A percentile compares a stretch with the other conserved stretches of the same genome.
Evolutionary conservation across 2,888 invertebrate species (phyloP).

Genomic region (Fragum fragum): DNA sequence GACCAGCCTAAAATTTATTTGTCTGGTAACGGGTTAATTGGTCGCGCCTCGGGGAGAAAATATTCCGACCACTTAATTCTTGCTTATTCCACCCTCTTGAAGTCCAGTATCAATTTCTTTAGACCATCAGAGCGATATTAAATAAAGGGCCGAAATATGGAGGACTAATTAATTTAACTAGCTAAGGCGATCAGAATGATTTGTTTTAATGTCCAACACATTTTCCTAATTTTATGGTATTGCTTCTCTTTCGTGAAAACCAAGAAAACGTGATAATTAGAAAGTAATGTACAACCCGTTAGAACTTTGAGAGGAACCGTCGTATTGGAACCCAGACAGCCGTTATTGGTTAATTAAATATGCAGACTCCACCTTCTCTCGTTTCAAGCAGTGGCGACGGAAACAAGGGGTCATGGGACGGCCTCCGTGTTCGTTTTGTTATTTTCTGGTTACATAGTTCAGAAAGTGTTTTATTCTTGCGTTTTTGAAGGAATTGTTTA

Average conservation of each 20-base stretch:
- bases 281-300: slow-evolving; percentile 48
- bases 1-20: no score
- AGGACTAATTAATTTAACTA: slow-evolving; percentile 73
- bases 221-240: slow-evolving; percentile 70
- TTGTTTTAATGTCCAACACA: slow-evolving; percentile 75
- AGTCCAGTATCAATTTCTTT: slow-evolving; percentile 14
- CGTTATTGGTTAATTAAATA: slow-evolving; percentile 45
- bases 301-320: slow-evolving; percentile 35
- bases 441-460: slow-evolving; percentile 31
- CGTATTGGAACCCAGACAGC: neutral
- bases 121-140: slow-evolving; percentile 23
- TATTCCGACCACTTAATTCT: slow-evolving; percentile 8
- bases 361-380: slow-evolving; percentile 51
- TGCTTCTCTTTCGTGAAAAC: slow-evolving; percentile 40
- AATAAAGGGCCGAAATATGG: slow-evolving; percentile 24
- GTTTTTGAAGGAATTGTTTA: slow-evolving; percentile 22
- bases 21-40: no score
- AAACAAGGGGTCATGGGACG: slow-evolving; percentile 44
- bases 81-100: slow-evolving; percentile 18
- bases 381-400: slow-evolving; percentile 32
- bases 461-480: slow-evolving; percentile 38
- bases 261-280: slow-evolving; percentile 59
- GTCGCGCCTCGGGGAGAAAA: neutral
- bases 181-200: slow-evolving; percentile 71
- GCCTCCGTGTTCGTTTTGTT: slow-evolving; percentile 32